These are phyloP conservation scores for Xylota segnis DNA, from an alignment of 2,888 invertebrate genomes.

Conservation along the genomic window DNA sequence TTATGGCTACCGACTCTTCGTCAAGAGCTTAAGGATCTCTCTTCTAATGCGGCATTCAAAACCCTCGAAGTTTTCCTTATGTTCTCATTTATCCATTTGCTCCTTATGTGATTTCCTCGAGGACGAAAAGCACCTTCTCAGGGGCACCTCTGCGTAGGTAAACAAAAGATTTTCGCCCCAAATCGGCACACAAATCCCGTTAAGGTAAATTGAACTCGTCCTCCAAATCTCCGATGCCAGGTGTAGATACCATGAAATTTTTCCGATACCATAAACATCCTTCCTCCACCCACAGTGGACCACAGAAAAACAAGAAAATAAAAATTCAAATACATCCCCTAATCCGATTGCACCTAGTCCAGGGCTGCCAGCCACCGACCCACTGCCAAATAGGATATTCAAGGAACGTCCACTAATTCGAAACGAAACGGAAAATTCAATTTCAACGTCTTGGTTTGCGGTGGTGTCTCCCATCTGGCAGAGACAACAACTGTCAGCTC, in stretches of 20 bases:
- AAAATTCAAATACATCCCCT: neutral
- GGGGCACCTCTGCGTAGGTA: neutral
- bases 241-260: neutral
- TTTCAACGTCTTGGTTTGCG: neutral
- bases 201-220: neutral
- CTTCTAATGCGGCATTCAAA: too few relatives aligned
- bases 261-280: neutral
- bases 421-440: constrained; percentile 3
- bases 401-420: constrained; percentile 10
- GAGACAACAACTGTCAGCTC: constrained; percentile 5
- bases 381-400: neutral
- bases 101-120: neutral
- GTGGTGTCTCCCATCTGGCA: neutral
- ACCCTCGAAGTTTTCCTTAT: too few relatives aligned
- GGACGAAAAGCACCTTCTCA: neutral
- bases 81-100: neutral
- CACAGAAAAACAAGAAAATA: neutral
- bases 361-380: neutral
- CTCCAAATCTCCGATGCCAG: neutral
- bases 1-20: too few relatives aligned
- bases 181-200: neutral
- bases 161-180: constrained; percentile 2
- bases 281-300: neutral
- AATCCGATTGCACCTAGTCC: neutral
- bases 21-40: too few relatives aligned